A percentile compares a stretch with the other conserved stretches of the same genome.
Conservation (phyloP, 2,888 invertebrate genomes). For the Orthosia incerta region DNA sequence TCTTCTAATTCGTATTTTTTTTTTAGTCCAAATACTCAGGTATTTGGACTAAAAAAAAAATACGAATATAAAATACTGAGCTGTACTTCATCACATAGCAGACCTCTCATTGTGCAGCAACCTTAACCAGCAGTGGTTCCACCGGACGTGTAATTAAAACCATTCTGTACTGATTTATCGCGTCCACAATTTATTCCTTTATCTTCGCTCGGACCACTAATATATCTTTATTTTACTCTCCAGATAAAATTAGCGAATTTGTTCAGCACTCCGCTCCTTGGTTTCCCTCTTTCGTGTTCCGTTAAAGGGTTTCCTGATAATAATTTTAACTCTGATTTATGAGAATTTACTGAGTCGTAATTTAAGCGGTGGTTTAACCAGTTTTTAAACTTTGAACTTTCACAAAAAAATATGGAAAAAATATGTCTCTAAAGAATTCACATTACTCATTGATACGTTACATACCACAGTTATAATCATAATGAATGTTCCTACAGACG, state of each 20-base stretch:
- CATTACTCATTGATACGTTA: slow-evolving; percentile 28
- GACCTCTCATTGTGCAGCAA: slow-evolving; percentile 59
- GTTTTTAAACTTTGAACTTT: not conserved
- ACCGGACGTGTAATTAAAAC: slow-evolving; percentile 88
- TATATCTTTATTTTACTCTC: slow-evolving; percentile 89
- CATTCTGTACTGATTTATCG: slow-evolving; percentile 90
- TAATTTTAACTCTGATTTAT: slow-evolving; percentile 81
- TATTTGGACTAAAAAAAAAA: too few species aligned
- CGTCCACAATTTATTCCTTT: slow-evolving; percentile 90
- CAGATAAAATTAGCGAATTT: slow-evolving; percentile 89
- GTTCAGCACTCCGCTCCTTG: slow-evolving; percentile 75
- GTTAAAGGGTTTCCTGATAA: slow-evolving; percentile 83
- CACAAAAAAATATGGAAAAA: too few species aligned
- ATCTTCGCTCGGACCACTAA: slow-evolving; percentile 88
- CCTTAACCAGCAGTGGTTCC: slow-evolving; percentile 72
- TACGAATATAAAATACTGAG: too few species aligned
- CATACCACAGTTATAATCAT: not conserved
- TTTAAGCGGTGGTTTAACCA: slow-evolving; percentile 17
- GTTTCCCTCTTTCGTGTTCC: slow-evolving; percentile 74
- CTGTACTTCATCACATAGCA: not conserved
- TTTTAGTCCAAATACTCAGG: not conserved
- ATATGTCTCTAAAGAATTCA: not conserved
- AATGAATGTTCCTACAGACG: not conserved
- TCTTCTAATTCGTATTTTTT: not conserved
- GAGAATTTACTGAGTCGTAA: slow-evolving; percentile 67